Conservation (phyloP, 2,113 vertebrate species). For the Halcyon malimbica region DNA sequence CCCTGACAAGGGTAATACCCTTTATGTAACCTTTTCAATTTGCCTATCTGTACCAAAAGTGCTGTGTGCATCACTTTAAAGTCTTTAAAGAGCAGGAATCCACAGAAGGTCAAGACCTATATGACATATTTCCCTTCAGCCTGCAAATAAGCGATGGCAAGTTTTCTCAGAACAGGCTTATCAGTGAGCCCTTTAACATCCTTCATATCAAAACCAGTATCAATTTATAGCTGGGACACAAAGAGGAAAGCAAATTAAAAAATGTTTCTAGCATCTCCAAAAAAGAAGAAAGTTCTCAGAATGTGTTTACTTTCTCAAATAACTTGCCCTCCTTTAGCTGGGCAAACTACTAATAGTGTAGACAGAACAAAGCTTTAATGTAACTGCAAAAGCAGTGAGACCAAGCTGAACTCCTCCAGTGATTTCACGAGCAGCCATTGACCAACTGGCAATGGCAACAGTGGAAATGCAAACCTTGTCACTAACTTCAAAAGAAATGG, state of each 20-base stretch:
- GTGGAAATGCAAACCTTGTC: background rate
- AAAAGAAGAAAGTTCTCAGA: constrained; percentile 16
- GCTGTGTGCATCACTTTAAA: background rate
- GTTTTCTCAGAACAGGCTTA: background rate
- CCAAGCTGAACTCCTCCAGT: background rate
- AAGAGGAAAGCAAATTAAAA: background rate
- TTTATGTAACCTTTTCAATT: background rate
- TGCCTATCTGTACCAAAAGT: background rate
- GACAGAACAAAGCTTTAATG: background rate
- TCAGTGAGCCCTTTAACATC: background rate
- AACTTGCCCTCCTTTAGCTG: background rate
- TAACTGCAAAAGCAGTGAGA: background rate
- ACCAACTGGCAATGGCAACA: background rate
- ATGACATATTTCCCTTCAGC: background rate
- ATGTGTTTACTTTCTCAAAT: background rate
- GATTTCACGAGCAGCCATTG: background rate
- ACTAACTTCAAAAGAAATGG: background rate
- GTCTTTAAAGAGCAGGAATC: background rate
- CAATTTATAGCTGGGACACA: background rate
- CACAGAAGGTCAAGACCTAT: background rate
- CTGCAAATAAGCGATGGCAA: background rate
- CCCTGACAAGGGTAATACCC: background rate
- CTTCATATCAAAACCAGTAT: constrained; percentile 19
- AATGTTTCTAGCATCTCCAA: background rate
- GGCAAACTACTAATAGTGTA: background rate